Conservation (phyloP, 2,113 vertebrate species). For the Panthera uncia region DNA sequence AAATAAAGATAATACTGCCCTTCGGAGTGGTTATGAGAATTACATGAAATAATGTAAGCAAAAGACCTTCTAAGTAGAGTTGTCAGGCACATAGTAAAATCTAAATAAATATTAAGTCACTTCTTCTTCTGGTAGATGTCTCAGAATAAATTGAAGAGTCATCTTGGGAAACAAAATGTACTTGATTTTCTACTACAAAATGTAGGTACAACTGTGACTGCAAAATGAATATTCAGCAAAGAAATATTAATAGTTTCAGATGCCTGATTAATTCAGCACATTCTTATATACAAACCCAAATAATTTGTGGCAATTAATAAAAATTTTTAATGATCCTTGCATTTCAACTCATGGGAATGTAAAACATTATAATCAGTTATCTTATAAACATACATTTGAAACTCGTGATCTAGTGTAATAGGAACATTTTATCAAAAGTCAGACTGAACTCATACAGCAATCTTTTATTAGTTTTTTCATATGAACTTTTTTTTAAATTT, state of each 20-base stretch:
- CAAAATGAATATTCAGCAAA: conserved; percentile 33
- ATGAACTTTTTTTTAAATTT: not conserved
- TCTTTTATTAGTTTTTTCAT: not conserved
- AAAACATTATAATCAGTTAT: conserved; percentile 23
- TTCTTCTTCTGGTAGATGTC: not conserved
- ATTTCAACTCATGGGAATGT: not conserved
- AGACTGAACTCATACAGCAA: not conserved
- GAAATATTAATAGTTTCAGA: conserved; percentile 40
- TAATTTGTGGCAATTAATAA: conserved; percentile 22
- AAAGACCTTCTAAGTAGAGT: not conserved
- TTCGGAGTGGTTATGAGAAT: not conserved
- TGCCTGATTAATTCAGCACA: not conserved
- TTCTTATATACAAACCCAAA: not conserved
- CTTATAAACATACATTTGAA: conserved; percentile 14
- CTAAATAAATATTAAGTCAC: not conserved
- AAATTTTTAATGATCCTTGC: not conserved
- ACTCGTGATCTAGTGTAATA: not conserved
- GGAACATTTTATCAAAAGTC: conserved; percentile 8
- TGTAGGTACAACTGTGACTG: not conserved
- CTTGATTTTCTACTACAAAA: not conserved
- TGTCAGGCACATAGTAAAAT: not conserved
- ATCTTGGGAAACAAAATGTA: not conserved
- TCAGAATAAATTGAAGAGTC: conserved; percentile 21
- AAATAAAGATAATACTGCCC: not conserved
- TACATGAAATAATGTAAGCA: not conserved